Evolutionary conservation across 1,140 invertebrate species (phyloP).

Genomic region (Neelides sp.): DNA sequence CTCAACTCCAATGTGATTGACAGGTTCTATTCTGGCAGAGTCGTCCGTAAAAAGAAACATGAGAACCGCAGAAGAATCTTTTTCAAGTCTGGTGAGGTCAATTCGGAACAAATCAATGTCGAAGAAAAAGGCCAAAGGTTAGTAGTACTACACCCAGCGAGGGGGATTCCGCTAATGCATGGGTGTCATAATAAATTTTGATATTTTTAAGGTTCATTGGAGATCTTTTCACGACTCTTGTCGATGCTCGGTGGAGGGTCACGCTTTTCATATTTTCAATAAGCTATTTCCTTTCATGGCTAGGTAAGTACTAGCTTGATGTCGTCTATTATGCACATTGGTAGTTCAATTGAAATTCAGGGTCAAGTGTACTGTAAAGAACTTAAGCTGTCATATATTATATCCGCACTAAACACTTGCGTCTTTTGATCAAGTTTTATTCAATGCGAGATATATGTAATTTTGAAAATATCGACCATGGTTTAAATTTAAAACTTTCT

Average conservation of each 20-base stretch:
- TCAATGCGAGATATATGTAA: not conserved
- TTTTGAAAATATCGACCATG: not conserved
- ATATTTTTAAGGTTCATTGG: too few relatives aligned
- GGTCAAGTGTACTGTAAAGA: not conserved
- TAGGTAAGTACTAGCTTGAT: constrained; percentile 32
- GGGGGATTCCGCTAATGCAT: too few relatives aligned
- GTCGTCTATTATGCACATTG: not conserved
- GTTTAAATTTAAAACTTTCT: not conserved
- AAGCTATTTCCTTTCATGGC: constrained; percentile 42
- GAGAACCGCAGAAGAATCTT: constrained; percentile 33
- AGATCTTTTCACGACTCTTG: constrained; percentile 39
- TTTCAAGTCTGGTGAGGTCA: constrained; percentile 43
- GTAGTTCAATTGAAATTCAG: not conserved
- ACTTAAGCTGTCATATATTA: not conserved
- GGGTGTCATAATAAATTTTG: too few relatives aligned
- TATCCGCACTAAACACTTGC: not conserved
- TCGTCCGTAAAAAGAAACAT: not conserved
- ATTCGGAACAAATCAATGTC: constrained; percentile 42
- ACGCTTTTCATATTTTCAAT: constrained; percentile 45
- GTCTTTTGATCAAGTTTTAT: not conserved
- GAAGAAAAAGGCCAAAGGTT: constrained; percentile 38
- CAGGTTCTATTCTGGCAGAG: not conserved
- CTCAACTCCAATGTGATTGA: not conserved
- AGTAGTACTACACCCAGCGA: too few relatives aligned
- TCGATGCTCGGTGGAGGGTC: constrained; percentile 44